A percentile compares a stretch with the other conserved stretches of the same genome.
Conservation (phyloP, 2,797 vertebrate genomes). For the Molossus molossus region DNA sequence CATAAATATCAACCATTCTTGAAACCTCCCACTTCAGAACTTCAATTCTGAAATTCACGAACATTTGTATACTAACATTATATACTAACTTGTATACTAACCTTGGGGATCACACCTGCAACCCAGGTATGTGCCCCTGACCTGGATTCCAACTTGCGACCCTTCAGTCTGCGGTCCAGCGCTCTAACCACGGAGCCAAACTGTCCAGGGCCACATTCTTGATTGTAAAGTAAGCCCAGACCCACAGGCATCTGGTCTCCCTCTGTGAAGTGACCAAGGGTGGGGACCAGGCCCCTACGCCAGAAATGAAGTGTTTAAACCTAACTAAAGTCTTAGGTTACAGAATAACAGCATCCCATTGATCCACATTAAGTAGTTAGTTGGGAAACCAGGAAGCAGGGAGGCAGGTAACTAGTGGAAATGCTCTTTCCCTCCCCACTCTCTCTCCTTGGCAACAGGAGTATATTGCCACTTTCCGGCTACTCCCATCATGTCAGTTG, state of each 20-base stretch:
- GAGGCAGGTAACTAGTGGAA: neutral
- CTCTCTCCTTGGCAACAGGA: constrained; percentile 5
- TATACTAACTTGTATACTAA: too few relatives aligned
- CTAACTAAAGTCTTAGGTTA: neutral
- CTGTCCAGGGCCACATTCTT: too few relatives aligned
- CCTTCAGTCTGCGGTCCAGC: too few relatives aligned
- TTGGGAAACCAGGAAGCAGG: neutral
- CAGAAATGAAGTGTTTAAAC: neutral
- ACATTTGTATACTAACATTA: neutral
- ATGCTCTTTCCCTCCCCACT: neutral
- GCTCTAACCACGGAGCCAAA: too few relatives aligned
- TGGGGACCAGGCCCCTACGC: neutral
- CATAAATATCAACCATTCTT: neutral
- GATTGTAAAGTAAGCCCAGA: neutral
- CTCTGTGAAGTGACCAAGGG: neutral
- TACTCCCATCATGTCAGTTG: neutral
- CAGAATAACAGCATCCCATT: neutral
- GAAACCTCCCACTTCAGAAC: neutral
- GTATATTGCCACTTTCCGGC: constrained; percentile 1
- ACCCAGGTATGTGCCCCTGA: too few relatives aligned
- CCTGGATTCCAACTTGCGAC: too few relatives aligned
- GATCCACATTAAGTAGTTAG: neutral
- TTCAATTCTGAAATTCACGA: neutral
- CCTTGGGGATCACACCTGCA: too few relatives aligned
- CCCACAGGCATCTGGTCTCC: neutral